Evolutionary conservation across 2,113 vertebrate species (phyloP).

Genomic region (Myrmophylax atrothorax): DNA sequence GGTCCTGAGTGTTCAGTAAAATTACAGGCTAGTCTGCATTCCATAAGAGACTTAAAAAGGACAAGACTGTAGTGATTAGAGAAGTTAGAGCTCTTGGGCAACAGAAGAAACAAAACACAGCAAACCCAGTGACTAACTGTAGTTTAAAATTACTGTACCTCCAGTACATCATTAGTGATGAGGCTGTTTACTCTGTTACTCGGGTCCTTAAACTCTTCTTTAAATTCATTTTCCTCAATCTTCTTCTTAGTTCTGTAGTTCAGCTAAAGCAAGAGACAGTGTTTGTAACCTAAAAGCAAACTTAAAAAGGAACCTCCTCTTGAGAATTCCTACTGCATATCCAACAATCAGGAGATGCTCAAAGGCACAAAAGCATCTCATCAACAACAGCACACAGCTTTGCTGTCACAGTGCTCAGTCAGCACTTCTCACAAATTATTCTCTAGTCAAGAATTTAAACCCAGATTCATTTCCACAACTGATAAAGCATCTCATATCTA

Average conservation of each 20-base stretch:
- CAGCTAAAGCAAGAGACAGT: constrained; percentile 63
- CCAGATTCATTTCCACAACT: not conserved
- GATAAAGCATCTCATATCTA: not conserved
- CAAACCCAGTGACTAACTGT: not conserved
- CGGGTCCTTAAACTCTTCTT: constrained; percentile 78
- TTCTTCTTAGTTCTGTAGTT: constrained; percentile 76
- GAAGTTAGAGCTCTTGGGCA: not conserved
- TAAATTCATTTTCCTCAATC: constrained; percentile 39
- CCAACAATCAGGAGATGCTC: not conserved
- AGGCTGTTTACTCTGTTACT: constrained; percentile 75
- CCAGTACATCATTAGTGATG: constrained; percentile 74
- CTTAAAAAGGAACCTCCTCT: not conserved
- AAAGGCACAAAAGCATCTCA: not conserved
- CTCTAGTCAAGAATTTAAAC: not conserved
- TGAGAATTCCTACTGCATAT: not conserved
- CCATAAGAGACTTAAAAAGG: not conserved
- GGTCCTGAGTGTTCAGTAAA: not conserved
- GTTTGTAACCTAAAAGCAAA: not conserved
- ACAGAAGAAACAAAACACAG: not conserved
- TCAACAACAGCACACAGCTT: not conserved
- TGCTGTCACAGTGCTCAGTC: not conserved
- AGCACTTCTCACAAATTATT: not conserved
- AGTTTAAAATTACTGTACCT: constrained; percentile 70
- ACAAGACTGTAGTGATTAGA: not conserved
- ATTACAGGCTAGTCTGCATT: not conserved